Conservation (phyloP, 2,888 invertebrate species). For the Harpalus rubripes region DNA sequence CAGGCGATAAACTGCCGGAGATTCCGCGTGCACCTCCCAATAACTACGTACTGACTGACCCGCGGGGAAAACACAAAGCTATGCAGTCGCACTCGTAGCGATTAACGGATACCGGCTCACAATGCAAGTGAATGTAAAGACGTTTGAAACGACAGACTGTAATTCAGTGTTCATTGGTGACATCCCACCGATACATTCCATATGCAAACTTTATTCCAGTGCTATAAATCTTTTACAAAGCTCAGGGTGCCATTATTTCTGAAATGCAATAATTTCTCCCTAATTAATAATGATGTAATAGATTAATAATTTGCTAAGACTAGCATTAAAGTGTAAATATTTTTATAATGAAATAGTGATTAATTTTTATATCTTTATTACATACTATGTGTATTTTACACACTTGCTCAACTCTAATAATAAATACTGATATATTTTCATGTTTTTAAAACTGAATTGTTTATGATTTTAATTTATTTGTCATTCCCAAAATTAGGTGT, state of each 20-base stretch:
- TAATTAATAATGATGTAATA: constrained; percentile 66
- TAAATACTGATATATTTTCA: constrained; percentile 71
- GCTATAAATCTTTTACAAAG: constrained; percentile 71
- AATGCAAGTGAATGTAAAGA: constrained; percentile 42
- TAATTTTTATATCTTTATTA: constrained; percentile 70
- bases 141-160: constrained; percentile 52
- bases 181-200: constrained; percentile 67
- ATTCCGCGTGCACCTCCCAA: constrained; percentile 84
- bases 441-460: constrained; percentile 71
- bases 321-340: constrained; percentile 68
- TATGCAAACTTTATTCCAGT: constrained; percentile 72
- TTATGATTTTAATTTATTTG: constrained; percentile 73
- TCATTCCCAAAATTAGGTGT: constrained; percentile 65
- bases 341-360: constrained; percentile 72
- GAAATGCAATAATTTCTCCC: constrained; percentile 73
- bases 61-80: constrained; percentile 76
- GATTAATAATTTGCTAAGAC: constrained; percentile 69
- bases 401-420: constrained; percentile 76
- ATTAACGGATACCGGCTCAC: neutral
- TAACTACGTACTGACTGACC: constrained; percentile 82
- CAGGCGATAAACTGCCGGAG: constrained; percentile 88
- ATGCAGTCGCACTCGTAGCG: constrained; percentile 76
- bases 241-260: constrained; percentile 78
- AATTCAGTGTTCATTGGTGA: constrained; percentile 59
- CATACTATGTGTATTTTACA: constrained; percentile 74